Evolutionary conservation across 2,113 vertebrate genomes (phyloP).

Genomic region (Dicrurus megarhynchus): DNA sequence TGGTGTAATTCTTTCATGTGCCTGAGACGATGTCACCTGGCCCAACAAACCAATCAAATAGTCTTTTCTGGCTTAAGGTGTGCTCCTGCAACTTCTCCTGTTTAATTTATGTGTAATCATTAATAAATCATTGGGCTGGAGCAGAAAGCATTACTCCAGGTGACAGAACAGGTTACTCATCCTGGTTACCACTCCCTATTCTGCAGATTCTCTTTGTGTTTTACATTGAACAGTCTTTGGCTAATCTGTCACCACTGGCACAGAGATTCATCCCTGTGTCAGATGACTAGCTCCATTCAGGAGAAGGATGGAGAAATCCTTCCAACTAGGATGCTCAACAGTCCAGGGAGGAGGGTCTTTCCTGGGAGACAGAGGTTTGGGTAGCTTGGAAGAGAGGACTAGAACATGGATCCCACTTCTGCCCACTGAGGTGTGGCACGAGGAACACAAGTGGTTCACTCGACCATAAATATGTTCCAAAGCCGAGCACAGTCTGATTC

Average conservation of each 20-base stretch:
- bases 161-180: constrained; percentile 28
- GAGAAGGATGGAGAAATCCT: not conserved
- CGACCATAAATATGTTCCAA: not conserved
- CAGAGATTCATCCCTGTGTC: not conserved
- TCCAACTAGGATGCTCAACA: not conserved
- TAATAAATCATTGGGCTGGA: constrained; percentile 33
- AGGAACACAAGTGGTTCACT: not conserved
- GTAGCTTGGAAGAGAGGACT: not conserved
- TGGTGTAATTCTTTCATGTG: not conserved
- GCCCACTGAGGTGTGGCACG: not conserved
- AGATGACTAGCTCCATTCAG: not conserved
- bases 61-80: constrained; percentile 2
- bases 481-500: not conserved
- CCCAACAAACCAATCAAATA: not conserved
- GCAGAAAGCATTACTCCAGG: constrained; percentile 15
- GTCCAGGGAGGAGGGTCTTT: not conserved
- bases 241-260: not conserved
- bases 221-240: not conserved
- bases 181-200: not conserved
- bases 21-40: not conserved
- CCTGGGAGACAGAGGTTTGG: not conserved
- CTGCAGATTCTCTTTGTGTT: constrained; percentile 20
- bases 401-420: not conserved
- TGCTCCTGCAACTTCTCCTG: constrained; percentile 5
- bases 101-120: constrained; percentile 39